Evolutionary conservation across 2,113 vertebrate genomes (phyloP), one percentile per base, ranked within the genome.

Genomic region (Rhynchopsitta pachyrhyncha): DNA sequence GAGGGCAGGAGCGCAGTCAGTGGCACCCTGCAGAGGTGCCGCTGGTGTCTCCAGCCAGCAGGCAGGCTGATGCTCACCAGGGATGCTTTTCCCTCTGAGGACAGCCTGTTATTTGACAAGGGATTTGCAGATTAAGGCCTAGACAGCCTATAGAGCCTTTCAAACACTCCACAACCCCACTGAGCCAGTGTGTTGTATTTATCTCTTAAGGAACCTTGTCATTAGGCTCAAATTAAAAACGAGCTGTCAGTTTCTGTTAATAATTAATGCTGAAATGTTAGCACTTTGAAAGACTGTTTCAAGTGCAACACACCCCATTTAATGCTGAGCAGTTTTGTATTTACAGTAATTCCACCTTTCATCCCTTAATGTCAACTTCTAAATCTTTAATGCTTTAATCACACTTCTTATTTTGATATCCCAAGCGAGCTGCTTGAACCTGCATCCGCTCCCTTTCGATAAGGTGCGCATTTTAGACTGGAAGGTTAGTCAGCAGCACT

Each of bases 381-480:
- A 97, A 98, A 98, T 98, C 97, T 98, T 98, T 98, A 98, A 98
- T 98, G 96, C 96, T 97, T 97, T 97, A 98, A 98, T 98, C 97
- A 96, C 96, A 97, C 92, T 96, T 97, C 96, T 97, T 97, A 97
- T 97, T 96, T 96, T 97, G 95, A 96, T 90, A 86, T 97, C 98
- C 97, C 97, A 94, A 86, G 95, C 52, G 95, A 92, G 88, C 95
- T 95, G 69, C 95, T 97, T 86, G 94, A 96, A 93, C 97, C 96
- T 93, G 79, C 84, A 93, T 96, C 95, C 94, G 6, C 83, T 97
- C 84, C 79, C 82, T 95, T 94, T 97, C 41, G 42, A 94, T 92
- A 97, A 97, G 97, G 96, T 97, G 90, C 85, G 77, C 96, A 71
- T 95, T 97, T 97, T 89, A 77, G 93, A 62, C 84, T 94, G 94